Conservation (phyloP, 2,113 vertebrate genomes). For the Malurus cyaneus region DNA sequence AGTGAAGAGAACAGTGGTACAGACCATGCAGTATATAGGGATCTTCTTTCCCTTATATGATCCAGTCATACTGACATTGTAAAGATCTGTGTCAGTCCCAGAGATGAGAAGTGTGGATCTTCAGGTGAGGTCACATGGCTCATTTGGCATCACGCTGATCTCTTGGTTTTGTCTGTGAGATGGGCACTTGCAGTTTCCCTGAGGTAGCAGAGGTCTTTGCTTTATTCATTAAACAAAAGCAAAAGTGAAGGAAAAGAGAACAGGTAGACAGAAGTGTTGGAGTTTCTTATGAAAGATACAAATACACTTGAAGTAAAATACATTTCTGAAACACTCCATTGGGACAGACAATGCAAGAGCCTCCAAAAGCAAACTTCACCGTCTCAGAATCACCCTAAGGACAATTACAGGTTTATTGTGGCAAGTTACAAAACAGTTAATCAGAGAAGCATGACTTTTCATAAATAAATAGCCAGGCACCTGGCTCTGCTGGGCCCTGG, state of each 20-base stretch:
- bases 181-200: slow-evolving; percentile 41
- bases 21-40: neutral
- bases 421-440: neutral
- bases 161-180: neutral
- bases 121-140: neutral
- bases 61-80: neutral
- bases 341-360: neutral
- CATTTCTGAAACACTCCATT: neutral
- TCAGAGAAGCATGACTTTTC: neutral
- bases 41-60: neutral
- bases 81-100: neutral
- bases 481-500: neutral
- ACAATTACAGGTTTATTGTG: neutral
- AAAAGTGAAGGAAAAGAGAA: neutral
- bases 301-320: neutral
- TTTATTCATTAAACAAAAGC: slow-evolving; percentile 2
- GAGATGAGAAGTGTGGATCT: neutral
- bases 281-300: neutral
- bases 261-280: neutral
- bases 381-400: neutral
- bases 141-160: neutral
- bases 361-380: neutral
- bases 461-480: neutral
- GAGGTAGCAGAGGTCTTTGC: slow-evolving; percentile 65
- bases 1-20: neutral